Conservation (phyloP, 2,113 vertebrate species). For the Melierax canorus region DNA sequence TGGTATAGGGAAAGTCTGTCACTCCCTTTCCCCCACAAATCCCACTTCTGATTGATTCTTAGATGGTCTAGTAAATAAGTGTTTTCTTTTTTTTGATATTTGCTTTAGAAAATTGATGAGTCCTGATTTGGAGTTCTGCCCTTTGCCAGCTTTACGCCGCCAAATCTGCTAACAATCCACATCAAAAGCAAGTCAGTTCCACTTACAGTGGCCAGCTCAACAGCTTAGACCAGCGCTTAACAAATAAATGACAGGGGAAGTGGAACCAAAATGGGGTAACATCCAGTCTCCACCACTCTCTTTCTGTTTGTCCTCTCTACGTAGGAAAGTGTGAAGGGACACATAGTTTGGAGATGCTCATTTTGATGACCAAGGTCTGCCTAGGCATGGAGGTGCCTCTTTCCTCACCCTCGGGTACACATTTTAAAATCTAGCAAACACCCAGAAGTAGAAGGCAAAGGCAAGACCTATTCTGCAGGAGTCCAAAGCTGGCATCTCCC, state of each 20-base stretch:
- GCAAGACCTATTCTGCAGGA: constrained; percentile 30
- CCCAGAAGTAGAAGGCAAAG: background rate
- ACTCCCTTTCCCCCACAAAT: background rate
- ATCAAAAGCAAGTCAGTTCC: background rate
- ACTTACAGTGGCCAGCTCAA: background rate
- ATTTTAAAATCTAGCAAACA: background rate
- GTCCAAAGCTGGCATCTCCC: constrained; percentile 34
- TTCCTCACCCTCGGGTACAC: background rate
- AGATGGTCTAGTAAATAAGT: background rate
- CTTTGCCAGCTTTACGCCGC: background rate
- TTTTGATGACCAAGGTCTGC: background rate
- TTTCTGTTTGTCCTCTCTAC: background rate
- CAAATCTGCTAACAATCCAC: background rate
- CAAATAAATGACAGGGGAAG: background rate
- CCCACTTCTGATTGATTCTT: background rate
- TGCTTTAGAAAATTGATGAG: background rate
- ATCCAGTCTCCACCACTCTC: background rate
- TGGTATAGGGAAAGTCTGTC: background rate
- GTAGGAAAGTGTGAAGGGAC: background rate
- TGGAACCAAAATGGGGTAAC: background rate
- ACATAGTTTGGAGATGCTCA: background rate
- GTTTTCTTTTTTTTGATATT: background rate
- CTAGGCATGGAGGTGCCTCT: background rate
- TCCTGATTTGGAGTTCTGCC: background rate
- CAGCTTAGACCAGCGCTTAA: background rate